Evolutionary conservation across 2,113 vertebrate genomes (phyloP).

Genomic region (Lophochroa leadbeateri): DNA sequence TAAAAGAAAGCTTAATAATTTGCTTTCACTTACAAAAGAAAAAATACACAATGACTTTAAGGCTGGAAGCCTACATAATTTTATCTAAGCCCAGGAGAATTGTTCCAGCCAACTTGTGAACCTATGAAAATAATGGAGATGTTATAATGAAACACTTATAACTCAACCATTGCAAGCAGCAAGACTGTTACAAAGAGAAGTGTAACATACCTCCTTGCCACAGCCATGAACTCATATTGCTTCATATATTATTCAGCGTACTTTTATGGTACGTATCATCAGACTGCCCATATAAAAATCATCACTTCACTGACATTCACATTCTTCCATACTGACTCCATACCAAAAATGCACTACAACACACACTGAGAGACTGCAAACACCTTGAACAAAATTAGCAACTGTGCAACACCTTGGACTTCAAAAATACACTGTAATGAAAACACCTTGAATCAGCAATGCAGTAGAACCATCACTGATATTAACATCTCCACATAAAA

Average conservation of each 20-base stretch:
- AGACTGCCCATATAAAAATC: background rate
- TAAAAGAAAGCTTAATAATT: constrained; percentile 19
- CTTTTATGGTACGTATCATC: background rate
- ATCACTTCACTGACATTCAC: background rate
- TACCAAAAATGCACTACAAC: background rate
- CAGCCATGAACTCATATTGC: background rate
- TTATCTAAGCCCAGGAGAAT: background rate
- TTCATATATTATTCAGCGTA: background rate
- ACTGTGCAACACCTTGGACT: background rate
- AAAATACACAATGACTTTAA: background rate
- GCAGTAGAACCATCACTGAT: background rate
- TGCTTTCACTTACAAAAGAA: constrained; percentile 16
- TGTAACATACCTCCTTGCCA: background rate
- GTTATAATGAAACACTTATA: constrained; percentile 3
- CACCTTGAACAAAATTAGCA: background rate
- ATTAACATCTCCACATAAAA: background rate
- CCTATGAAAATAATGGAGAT: background rate
- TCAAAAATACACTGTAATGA: background rate
- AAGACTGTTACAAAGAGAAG: background rate
- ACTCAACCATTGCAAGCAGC: background rate
- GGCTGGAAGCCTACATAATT: background rate
- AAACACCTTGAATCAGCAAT: background rate
- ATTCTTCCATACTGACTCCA: background rate
- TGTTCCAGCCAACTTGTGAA: background rate
- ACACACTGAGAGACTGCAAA: background rate